Base-by-base conservation (phyloP, 1,140 invertebrate species). In the Drosophila oshimai region DNA sequence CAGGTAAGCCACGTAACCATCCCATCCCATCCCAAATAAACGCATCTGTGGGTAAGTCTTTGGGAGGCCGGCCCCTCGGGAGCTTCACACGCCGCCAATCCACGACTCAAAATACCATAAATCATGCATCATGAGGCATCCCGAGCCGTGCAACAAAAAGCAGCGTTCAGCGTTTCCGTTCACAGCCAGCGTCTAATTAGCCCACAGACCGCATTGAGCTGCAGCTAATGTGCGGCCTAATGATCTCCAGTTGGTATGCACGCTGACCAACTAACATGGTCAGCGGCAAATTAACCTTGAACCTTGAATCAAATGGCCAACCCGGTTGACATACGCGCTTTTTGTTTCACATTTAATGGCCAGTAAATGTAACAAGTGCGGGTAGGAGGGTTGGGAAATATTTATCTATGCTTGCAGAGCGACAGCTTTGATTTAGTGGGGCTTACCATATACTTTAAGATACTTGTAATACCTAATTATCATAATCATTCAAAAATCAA, bases 51-150 rank as follows among this genome's bases (percentile, higher is more conserved):
- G 55, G 65, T 68, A 79, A 75, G 75, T 75, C 41, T 64, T 51
- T 64, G 18, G 42, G 12, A 9, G 13, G 13, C 33, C 60, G 36
- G 12, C 46, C 37, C 79, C 76, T 61, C 58, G 39, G 76, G 80
- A 46, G 57, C 62, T 86, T 86, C 81, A 88, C 81, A 86, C 76
- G 79, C 62, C 70, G 60, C 28, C 41, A 31, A 53, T 12, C 17
- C 24, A 6, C 42, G 10, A 13, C 18, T 20, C 24, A 44, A 65
- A 58, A 51, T 53, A 71, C 74, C 71, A 80, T 87, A 68, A 75
- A 87, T 84, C 71, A 86, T 58, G 42, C 55, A 18, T 39, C 61
- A 42, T 64, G 61, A 28, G 46, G 41, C 31, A 36, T 77, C 6
- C 18, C 17, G 37, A 64, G 28, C 13, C 22, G 42, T 45, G 42